phyloP scores from a whole-genome alignment of 1,140 invertebrate genomes.

The Dreissena rostriformis region DNA sequence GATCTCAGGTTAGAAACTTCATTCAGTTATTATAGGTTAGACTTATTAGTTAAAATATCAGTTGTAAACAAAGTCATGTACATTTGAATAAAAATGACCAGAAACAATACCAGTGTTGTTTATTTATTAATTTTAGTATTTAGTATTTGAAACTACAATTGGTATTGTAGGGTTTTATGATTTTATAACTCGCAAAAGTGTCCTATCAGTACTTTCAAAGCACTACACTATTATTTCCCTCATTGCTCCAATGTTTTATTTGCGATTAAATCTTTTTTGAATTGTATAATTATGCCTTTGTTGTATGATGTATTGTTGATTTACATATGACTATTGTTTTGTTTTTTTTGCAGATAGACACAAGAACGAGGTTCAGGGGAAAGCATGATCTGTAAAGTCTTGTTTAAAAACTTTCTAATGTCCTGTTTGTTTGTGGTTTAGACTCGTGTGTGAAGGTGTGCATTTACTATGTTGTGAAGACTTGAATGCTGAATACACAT shows the following conservation, averaged over 20 bases:
- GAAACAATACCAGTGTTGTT: not conserved
- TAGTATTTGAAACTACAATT: not conserved
- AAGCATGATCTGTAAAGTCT: conserved; percentile 9
- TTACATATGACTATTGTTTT: not conserved
- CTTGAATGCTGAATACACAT: no score
- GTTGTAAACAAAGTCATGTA: not conserved
- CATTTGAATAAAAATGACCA: not conserved
- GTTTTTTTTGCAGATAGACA: conserved; percentile 39
- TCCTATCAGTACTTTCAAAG: not conserved
- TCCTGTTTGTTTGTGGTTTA: no score
- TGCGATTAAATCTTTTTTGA: not conserved
- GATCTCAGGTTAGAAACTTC: conserved; percentile 35
- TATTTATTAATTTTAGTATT: not conserved
- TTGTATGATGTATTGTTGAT: not conserved
- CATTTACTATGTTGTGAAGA: no score
- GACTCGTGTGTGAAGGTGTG: no score
- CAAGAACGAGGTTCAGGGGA: conserved; percentile 42
- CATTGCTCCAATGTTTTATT: not conserved
- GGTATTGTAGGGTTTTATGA: not conserved
- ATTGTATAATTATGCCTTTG: not conserved
- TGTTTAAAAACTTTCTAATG: no score
- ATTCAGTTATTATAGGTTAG: not conserved
- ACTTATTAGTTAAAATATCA: not conserved
- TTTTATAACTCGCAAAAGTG: not conserved
- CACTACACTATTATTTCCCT: not conserved